A percentile compares a stretch with the other conserved stretches of the same genome.
Conservation (phyloP, 2,888 invertebrate species). For the Ectropis crepuscularia region DNA sequence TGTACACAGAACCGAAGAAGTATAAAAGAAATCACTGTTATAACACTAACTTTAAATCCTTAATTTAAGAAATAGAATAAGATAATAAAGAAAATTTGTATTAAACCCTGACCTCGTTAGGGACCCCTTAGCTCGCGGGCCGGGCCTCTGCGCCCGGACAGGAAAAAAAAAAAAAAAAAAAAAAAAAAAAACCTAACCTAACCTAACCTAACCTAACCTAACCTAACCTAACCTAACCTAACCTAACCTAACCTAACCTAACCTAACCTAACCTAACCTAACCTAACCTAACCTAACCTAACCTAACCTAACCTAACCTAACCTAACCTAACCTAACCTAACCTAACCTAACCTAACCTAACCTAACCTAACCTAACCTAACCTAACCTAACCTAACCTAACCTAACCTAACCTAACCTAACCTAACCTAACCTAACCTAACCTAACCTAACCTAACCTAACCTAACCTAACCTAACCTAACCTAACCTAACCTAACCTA, state of each 20-base stretch:
- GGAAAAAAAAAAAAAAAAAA: too few relatives aligned
- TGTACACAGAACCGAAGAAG: too few relatives aligned
- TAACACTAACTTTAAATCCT: too few relatives aligned
- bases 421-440: conserved; percentile 40
- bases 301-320: conserved; percentile 41
- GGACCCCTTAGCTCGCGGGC: too few relatives aligned
- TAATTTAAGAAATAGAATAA: too few relatives aligned
- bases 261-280: conserved; percentile 36
- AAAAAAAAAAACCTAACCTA: too few relatives aligned
- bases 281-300: conserved; percentile 38
- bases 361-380: conserved; percentile 39
- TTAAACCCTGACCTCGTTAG: too few relatives aligned
- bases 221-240: conserved; percentile 27
- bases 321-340: conserved; percentile 40
- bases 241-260: conserved; percentile 34
- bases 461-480: conserved; percentile 42
- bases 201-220: conserved; percentile 35
- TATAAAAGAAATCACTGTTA: too few relatives aligned
- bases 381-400: conserved; percentile 38
- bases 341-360: conserved; percentile 45
- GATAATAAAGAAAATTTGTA: too few relatives aligned
- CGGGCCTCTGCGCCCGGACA: too few relatives aligned
- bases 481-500: conserved; percentile 41
- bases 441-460: conserved; percentile 42
- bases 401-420: conserved; percentile 38